These are phyloP conservation scores for Cavia porcellus DNA, from an alignment of 2,113 vertebrate species.

Conservation along the genomic window DNA sequence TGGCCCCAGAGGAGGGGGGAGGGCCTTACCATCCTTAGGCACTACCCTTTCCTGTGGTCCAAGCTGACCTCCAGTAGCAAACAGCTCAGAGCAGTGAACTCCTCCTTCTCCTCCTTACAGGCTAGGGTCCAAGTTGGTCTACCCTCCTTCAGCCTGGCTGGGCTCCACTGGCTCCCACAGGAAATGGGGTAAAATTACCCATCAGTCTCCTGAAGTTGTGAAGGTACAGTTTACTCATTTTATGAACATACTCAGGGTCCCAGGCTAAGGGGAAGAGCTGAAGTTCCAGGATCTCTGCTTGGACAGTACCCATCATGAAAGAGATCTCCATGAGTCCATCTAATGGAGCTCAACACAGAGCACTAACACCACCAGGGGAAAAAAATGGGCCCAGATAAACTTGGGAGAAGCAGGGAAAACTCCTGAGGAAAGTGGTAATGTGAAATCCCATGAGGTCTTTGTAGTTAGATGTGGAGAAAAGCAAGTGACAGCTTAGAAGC, in stretches of 20 bases:
- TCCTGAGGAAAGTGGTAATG: background rate
- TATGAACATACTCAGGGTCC: background rate
- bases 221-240: background rate
- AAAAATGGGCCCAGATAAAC: background rate
- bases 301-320: background rate
- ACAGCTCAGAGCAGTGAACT: background rate
- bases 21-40: background rate
- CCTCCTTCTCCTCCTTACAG: background rate
- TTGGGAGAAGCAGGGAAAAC: background rate
- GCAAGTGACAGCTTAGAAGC: background rate
- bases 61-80: background rate
- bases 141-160: background rate
- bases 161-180: background rate
- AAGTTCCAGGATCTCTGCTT: background rate
- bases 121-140: background rate
- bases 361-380: background rate
- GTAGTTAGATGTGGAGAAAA: background rate
- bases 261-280: background rate
- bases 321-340: background rate
- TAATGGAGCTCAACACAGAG: background rate
- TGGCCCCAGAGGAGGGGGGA: background rate
- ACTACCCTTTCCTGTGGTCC: background rate
- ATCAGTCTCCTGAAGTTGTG: background rate
- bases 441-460: background rate
- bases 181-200: background rate